These are phyloP conservation scores for Cephus runcator DNA, from an alignment of 2,888 invertebrate genomes.

Conservation along the genomic window DNA sequence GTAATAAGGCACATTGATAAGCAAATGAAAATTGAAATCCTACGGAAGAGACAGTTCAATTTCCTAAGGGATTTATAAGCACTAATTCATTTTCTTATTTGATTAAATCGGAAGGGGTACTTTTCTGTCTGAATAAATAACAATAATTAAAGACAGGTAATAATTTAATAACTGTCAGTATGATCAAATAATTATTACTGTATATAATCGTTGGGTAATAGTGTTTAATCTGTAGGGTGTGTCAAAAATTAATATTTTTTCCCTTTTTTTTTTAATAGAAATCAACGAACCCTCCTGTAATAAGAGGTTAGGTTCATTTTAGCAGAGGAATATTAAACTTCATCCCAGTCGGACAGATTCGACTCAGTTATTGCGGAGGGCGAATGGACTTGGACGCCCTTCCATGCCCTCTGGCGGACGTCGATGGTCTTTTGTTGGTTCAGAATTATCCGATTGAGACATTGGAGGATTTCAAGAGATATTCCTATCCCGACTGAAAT, in stretches of 20 bases:
- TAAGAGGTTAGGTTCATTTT: neutral
- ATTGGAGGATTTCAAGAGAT: neutral
- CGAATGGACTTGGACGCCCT: neutral
- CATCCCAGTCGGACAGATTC: neutral
- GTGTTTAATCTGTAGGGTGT: neutral
- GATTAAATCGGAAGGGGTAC: neutral
- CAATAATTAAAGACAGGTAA: neutral
- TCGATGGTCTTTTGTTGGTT: neutral
- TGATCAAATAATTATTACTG: neutral
- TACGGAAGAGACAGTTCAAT: neutral
- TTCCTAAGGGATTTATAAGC: neutral
- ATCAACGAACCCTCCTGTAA: neutral
- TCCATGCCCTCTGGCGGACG: neutral
- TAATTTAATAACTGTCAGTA: neutral
- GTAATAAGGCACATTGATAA: neutral
- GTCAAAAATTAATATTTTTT: neutral
- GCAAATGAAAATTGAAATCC: neutral
- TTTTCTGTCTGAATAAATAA: neutral
- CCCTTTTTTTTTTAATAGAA: neutral
- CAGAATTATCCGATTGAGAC: neutral
- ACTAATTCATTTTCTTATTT: neutral
- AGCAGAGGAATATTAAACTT: neutral
- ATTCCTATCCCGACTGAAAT: neutral
- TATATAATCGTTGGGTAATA: neutral
- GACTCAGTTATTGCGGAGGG: neutral